phyloP scores from a whole-genome alignment of 2,797 vertebrate species.

The Halcyon smyrnensis region DNA sequence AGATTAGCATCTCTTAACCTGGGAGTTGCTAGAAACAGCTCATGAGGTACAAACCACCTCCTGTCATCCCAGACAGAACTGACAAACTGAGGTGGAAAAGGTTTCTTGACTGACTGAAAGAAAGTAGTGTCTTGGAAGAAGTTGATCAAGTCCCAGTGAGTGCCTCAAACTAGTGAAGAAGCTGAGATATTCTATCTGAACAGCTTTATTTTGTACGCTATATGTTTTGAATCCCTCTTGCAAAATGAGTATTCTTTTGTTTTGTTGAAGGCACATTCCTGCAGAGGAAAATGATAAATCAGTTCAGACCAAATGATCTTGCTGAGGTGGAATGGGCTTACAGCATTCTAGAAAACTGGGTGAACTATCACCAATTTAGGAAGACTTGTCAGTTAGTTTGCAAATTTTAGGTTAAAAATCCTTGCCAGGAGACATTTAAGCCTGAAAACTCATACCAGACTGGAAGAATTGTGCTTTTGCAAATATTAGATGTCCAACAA shows the following conservation, averaged over 20 bases:
- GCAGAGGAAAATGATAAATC: not conserved
- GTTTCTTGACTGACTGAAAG: not conserved
- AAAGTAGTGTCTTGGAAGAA: not conserved
- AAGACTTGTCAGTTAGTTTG: not conserved
- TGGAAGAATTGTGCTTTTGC: not conserved
- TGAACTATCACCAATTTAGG: not conserved
- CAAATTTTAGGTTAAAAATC: not conserved
- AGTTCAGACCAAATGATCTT: not conserved
- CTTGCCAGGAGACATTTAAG: not conserved
- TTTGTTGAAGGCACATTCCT: not conserved
- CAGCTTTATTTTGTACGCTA: not conserved
- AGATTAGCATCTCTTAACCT: not conserved
- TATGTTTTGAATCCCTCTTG: not conserved
- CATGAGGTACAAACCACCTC: not conserved
- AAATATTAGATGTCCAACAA: not conserved
- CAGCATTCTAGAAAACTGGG: rapidly evolving
- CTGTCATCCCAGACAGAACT: not conserved
- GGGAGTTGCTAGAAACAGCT: not conserved
- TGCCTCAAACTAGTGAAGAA: not conserved
- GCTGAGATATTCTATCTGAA: not conserved
- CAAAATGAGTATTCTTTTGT: not conserved
- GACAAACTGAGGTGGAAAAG: not conserved
- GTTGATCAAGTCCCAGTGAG: not conserved
- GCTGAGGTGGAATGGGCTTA: not conserved
- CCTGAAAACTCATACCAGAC: not conserved